phyloP scores from a whole-genome alignment of 2,888 invertebrate genomes.

The Copidosoma aretas region DNA sequence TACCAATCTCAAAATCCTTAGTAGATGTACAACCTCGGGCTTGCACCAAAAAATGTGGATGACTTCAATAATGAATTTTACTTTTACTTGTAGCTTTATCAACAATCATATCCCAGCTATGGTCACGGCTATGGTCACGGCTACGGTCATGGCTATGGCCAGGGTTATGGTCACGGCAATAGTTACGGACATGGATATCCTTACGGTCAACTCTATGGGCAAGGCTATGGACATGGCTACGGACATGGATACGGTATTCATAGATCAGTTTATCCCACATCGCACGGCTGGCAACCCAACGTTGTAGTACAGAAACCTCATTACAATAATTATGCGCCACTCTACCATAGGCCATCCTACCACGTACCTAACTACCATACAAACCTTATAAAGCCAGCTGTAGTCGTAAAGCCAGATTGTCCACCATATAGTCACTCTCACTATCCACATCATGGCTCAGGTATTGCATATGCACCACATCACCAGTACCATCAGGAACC shows the following conservation, averaged over 20 bases:
- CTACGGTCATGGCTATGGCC: background rate
- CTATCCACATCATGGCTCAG: background rate
- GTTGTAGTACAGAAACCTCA: constrained; percentile 50
- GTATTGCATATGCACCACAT: constrained; percentile 40
- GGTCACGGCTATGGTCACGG: background rate
- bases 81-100: background rate
- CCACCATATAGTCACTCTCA: constrained; percentile 32
- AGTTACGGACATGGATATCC: background rate
- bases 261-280: background rate
- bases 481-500: constrained; percentile 41
- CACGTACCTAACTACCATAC: constrained; percentile 43
- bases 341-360: constrained; percentile 48
- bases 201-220: background rate
- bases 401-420: constrained; percentile 39
- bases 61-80: too few relatives aligned
- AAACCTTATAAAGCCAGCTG: constrained; percentile 44
- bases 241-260: background rate
- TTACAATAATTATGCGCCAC: constrained; percentile 49
- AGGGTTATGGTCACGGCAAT: background rate
- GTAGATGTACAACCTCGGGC: too few relatives aligned
- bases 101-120: background rate
- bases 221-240: background rate
- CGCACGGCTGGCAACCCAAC: constrained; percentile 35
- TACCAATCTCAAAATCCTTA: too few relatives aligned
- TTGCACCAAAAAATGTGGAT: too few relatives aligned